Conservation (phyloP, 1,140 invertebrate genomes). For the Drosophila busckii region DNA sequence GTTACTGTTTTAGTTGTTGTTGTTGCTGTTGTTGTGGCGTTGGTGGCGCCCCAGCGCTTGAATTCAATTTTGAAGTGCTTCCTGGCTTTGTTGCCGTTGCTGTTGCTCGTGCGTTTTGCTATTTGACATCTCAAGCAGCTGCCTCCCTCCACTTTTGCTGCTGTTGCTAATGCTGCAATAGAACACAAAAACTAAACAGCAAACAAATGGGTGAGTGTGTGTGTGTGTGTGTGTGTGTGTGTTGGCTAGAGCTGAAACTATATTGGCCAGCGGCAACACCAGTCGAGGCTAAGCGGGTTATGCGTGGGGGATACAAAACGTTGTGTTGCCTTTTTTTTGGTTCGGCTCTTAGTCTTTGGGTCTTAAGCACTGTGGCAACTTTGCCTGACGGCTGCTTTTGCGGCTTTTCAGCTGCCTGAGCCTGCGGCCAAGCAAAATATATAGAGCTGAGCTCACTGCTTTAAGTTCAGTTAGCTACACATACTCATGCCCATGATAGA, state of each 20-base stretch:
- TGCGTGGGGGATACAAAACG: no score
- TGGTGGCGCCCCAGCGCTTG: slow-evolving; percentile 63
- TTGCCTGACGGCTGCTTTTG: no score
- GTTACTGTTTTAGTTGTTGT: slow-evolving; percentile 25
- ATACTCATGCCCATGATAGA: slow-evolving; percentile 59
- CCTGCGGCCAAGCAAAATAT: no score
- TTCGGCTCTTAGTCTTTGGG: no score
- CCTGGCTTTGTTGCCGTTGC: slow-evolving; percentile 30
- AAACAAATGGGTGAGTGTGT: slow-evolving; percentile 10
- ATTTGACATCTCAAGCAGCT: slow-evolving; percentile 72
- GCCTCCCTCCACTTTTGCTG: not conserved
- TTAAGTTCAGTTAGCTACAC: no score
- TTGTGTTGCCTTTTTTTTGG: slow-evolving; percentile 32
- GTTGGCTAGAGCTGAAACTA: slow-evolving; percentile 10
- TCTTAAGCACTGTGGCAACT: no score
- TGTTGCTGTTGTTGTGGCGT: slow-evolving; percentile 31
- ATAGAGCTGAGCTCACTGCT: no score
- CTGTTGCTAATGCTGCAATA: not conserved
- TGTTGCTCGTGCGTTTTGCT: slow-evolving; percentile 32
- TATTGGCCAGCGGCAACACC: no score
- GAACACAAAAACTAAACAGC: slow-evolving; percentile 54
- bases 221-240: slow-evolving; percentile 2
- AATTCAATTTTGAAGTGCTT: slow-evolving; percentile 74
- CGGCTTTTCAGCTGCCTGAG: no score
- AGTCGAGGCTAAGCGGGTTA: no score